phyloP scores from a whole-genome alignment of 2,888 invertebrate species.

The Eupithecia subfuscata region DNA sequence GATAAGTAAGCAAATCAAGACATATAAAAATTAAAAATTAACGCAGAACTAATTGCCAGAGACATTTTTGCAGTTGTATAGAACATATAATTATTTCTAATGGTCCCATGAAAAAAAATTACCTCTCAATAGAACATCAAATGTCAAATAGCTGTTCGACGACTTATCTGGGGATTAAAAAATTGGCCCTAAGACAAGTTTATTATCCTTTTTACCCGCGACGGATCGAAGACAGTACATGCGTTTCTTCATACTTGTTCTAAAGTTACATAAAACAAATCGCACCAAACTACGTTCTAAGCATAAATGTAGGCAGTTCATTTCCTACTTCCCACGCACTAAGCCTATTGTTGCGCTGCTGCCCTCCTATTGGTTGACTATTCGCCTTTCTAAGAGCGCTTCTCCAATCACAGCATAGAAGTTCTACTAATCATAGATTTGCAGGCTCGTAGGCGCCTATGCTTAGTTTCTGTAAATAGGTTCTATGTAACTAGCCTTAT shows the following conservation, averaged over 20 bases:
- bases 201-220: not conserved
- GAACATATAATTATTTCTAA: too few relatives aligned
- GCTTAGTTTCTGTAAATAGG: conserved; percentile 1
- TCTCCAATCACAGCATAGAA: conserved; percentile 72
- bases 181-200: too few relatives aligned
- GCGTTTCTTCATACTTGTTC: not conserved
- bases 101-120: too few relatives aligned
- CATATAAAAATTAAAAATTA: too few relatives aligned
- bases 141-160: too few relatives aligned
- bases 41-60: too few relatives aligned
- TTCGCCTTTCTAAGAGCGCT: conserved; percentile 42
- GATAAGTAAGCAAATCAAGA: too few relatives aligned
- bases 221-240: not conserved
- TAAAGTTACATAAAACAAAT: not conserved
- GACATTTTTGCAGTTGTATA: too few relatives aligned
- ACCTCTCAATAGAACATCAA: too few relatives aligned
- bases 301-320: conserved; percentile 29
- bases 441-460: conserved; percentile 41
- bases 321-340: conserved; percentile 53
- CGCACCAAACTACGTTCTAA: not conserved
- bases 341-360: conserved; percentile 66
- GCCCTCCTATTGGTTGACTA: conserved; percentile 43
- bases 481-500: conserved; percentile 1
- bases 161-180: too few relatives aligned
- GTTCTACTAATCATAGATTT: conserved; percentile 64